Base-by-base conservation (phyloP, 2,113 vertebrate species). In the Phrynosoma platyrhinos region DNA sequence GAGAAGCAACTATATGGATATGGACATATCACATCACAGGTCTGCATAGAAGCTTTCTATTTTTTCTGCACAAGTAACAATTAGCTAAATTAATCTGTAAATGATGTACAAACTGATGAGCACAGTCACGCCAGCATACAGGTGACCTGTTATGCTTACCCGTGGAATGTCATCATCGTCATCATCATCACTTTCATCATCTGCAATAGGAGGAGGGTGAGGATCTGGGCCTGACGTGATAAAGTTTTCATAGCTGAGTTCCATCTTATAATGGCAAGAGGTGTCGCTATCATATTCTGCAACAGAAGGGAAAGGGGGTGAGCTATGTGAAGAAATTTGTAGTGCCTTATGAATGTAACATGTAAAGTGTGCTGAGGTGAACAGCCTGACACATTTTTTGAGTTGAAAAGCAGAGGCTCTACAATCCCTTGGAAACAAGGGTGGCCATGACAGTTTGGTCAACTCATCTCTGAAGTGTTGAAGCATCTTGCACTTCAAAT, bases 181-280 rank as follows among this genome's bases (percentile, higher is more conserved):
- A 0, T 99, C 99, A 0, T 99, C 98, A 53, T 99, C 99, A 18
- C 98, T 99, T 91, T 99, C 99, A 55, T 99, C 98, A 81, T 99
- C 99, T 30, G 98, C 98, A 42, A 99, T 98, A 12, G 98, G 98
- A 53, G 98, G 98, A 0, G 98, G 98, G 83, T 99, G 98, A 30
- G 98, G 97, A 87, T 98, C 98, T 0, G 98, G 99, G 21, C 98
- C 98, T 0, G 98, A 99, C 1, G 98, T 98, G 92, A 99, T 97
- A 71, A 99, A 97, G 92, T 99, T 99, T 95, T 99, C 98, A 68
- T 98, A 99, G 95, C 98, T 99, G 79, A 99, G 96, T 79, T 99
- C 98, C 64, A 99, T 97, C 95, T 99, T 99, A 79, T 99, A 99
- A 92, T 97, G 98, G 91, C 98, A 98, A 5, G 99, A 99, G 2